phyloP scores from a whole-genome alignment of 1,140 invertebrate genomes.

The Batillaria attramentaria region DNA sequence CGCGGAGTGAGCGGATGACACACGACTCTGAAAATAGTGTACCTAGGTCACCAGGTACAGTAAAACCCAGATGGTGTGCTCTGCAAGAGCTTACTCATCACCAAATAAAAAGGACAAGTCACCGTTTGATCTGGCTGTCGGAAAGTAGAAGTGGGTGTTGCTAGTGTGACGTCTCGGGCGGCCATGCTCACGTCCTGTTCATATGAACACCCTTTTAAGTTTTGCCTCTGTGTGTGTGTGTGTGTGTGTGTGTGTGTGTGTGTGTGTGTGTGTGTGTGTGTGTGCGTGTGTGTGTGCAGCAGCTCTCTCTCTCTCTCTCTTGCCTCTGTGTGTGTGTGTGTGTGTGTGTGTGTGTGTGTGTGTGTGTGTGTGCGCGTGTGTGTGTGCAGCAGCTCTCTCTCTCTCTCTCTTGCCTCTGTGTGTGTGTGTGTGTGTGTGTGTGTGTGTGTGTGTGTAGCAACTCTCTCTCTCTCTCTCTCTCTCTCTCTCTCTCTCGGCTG shows the following conservation, averaged over 20 bases:
- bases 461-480: conserved; percentile 15
- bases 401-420: background rate
- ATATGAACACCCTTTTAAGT: too few species aligned
- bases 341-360: conserved; percentile 7
- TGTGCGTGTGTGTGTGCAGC: background rate
- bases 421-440: conserved; percentile 3
- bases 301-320: background rate
- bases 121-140: too few species aligned
- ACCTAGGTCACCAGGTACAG: too few species aligned
- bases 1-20: too few species aligned
- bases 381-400: background rate
- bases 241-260: background rate
- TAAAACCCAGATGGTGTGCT: too few species aligned
- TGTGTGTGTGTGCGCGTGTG: background rate
- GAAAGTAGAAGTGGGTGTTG: too few species aligned
- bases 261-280: background rate
- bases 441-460: background rate
- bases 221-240: background rate
- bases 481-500: conserved; percentile 18
- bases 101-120: too few species aligned
- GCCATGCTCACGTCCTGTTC: too few species aligned
- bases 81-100: too few species aligned
- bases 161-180: too few species aligned
- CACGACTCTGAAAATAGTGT: too few species aligned
- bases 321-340: background rate